These are phyloP conservation scores for Clavelina lepadiformis DNA, from an alignment of 23 tunicate species.

Conservation along the genomic window DNA sequence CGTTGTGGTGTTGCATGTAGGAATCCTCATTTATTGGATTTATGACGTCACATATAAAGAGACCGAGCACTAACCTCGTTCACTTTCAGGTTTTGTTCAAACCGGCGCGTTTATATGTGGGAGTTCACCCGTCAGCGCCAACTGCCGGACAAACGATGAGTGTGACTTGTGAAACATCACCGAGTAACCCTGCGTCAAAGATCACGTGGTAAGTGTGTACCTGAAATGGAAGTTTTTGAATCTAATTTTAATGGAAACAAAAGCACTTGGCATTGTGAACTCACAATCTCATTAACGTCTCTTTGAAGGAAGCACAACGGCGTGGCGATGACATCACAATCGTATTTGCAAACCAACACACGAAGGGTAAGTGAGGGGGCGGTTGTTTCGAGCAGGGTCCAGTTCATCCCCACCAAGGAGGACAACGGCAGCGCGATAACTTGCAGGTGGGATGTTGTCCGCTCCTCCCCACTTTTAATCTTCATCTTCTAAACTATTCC, in stretches of 20 bases:
- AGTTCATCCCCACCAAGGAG: constrained; percentile 13
- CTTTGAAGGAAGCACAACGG: too few species aligned
- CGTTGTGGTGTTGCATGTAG: constrained; percentile 11
- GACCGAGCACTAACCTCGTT: background rate
- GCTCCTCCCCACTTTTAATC: too few species aligned
- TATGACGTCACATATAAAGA: background rate
- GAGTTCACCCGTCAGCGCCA: constrained; percentile 23
- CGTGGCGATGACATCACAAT: too few species aligned
- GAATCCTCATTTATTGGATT: background rate
- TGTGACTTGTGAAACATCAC: constrained; percentile 47
- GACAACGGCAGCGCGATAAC: constrained; percentile 29
- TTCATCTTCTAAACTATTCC: too few species aligned
- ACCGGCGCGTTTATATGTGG: constrained; percentile 9
- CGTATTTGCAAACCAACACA: too few species aligned
- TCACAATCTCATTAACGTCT: too few species aligned
- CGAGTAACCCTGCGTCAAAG: constrained; percentile 46
- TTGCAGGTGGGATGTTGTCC: too few species aligned
- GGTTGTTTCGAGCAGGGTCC: constrained; percentile 33
- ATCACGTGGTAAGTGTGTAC: constrained; percentile 63
- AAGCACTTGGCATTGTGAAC: too few species aligned
- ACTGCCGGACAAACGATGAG: constrained; percentile 42
- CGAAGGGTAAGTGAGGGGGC: too few species aligned
- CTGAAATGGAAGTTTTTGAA: too few species aligned
- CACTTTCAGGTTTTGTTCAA: constrained; percentile 51
- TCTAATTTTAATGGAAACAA: too few species aligned